phyloP scores from a whole-genome alignment of 2,888 invertebrate species.

The Apamea crenata region DNA sequence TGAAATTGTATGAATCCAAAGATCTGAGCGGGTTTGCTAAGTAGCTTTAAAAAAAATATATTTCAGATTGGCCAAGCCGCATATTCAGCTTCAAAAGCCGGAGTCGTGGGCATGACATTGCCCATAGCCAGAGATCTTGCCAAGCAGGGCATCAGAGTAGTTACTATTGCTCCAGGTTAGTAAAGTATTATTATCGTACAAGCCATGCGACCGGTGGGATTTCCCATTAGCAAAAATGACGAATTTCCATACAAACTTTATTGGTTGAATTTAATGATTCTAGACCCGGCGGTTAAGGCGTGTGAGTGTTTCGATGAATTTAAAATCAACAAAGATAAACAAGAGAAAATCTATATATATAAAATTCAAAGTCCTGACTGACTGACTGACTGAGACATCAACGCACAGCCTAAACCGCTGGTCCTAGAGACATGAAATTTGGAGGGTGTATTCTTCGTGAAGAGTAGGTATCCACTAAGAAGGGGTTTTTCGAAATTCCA shows the following conservation, averaged over 20 bases:
- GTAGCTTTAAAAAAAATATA: background rate
- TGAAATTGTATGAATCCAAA: background rate
- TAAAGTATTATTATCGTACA: background rate
- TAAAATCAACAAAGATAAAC: background rate
- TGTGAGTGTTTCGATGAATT: background rate
- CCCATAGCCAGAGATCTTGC: conserved; percentile 98
- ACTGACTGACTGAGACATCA: too few relatives aligned
- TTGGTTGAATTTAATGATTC: background rate
- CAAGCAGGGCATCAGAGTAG: conserved; percentile 94
- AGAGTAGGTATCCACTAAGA: too few relatives aligned
- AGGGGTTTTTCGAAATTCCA: too few relatives aligned
- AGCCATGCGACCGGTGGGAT: too few relatives aligned
- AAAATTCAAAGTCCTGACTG: too few relatives aligned
- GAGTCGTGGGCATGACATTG: conserved; percentile 98
- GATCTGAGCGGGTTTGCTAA: background rate
- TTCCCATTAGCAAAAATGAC: background rate
- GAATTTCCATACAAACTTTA: background rate
- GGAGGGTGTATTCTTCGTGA: too few relatives aligned
- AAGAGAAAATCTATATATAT: too few relatives aligned
- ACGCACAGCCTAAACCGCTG: too few relatives aligned
- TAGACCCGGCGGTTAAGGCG: too few relatives aligned
- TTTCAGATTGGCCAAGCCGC: conserved; percentile 98
- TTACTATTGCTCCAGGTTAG: conserved; percentile 95
- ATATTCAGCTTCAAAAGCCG: conserved; percentile 98
- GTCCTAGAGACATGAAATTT: too few relatives aligned